Evolutionary conservation across 2,113 vertebrate species (phyloP).

Genomic region (Alectura lathami): DNA sequence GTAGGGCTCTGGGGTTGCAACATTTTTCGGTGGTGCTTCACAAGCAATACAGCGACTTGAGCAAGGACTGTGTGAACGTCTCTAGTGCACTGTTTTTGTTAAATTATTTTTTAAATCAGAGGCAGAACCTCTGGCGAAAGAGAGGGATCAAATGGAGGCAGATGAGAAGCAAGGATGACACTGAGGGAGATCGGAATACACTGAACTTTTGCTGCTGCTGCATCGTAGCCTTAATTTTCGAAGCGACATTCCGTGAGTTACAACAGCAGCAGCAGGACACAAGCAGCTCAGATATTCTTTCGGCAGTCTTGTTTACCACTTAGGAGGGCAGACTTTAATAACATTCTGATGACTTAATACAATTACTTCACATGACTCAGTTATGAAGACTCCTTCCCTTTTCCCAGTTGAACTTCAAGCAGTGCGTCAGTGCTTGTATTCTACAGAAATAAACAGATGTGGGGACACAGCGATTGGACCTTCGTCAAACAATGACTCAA

Average conservation of each 20-base stretch:
- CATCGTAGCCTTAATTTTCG: background rate
- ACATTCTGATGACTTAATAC: background rate
- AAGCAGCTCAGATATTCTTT: background rate
- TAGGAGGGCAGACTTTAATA: background rate
- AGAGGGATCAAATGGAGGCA: background rate
- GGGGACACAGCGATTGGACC: background rate
- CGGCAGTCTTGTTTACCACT: background rate
- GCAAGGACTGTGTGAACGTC: background rate
- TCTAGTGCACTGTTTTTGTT: background rate
- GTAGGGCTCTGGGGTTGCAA: background rate
- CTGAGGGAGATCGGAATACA: background rate
- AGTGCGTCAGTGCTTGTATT: background rate
- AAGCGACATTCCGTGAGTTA: background rate
- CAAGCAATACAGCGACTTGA: background rate
- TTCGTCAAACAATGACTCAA: background rate
- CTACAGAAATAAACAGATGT: background rate
- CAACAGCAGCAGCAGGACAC: background rate
- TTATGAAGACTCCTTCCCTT: background rate
- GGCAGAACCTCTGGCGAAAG: background rate
- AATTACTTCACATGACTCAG: background rate
- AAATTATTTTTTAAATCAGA: background rate
- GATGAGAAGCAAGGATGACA: background rate
- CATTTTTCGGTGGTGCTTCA: fast-evolving
- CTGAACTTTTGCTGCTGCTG: background rate
- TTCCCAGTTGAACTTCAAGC: background rate